A percentile compares a stretch with the other conserved stretches of the same genome.
Evolutionary conservation across 2,113 vertebrate genomes (phyloP).

Genomic region (Tenebrosternarchus preto): DNA sequence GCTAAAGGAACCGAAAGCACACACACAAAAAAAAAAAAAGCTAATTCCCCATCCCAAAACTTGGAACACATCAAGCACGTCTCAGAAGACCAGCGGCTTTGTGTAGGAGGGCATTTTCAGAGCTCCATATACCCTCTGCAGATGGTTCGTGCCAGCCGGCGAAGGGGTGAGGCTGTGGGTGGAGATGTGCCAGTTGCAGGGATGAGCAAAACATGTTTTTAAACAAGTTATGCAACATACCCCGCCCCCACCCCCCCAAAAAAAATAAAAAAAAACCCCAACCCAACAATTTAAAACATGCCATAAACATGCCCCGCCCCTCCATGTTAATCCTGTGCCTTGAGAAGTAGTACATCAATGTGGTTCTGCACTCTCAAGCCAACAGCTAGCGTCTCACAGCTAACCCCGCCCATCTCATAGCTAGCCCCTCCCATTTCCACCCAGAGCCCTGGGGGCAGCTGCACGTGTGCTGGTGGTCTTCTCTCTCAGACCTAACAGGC

Average conservation of each 20-base stretch:
- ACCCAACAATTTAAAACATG: not conserved
- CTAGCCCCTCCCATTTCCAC: no score
- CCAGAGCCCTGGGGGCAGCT: no score
- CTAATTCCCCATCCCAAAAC: not conserved
- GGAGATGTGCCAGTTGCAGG: no score
- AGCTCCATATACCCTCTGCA: not conserved
- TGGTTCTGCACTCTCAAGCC: no score
- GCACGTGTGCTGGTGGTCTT: no score
- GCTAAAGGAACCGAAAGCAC: no score
- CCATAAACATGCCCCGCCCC: constrained; percentile 9
- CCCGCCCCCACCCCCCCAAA: no score
- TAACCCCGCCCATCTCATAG: no score
- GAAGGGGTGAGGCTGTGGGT: no score
- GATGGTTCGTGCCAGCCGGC: not conserved
- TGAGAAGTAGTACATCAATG: not conserved
- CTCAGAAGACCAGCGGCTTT: not conserved
- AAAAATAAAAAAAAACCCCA: no score
- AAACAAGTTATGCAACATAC: constrained; percentile 7
- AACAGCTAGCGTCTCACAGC: no score
- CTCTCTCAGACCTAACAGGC: no score
- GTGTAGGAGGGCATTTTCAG: not conserved
- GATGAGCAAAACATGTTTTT: not conserved
- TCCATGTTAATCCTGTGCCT: not conserved
- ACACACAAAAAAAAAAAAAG: not conserved
- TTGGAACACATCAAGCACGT: not conserved